phyloP scores from a whole-genome alignment of 2,113 vertebrate genomes.

The Neodontobutis hainanensis region DNA sequence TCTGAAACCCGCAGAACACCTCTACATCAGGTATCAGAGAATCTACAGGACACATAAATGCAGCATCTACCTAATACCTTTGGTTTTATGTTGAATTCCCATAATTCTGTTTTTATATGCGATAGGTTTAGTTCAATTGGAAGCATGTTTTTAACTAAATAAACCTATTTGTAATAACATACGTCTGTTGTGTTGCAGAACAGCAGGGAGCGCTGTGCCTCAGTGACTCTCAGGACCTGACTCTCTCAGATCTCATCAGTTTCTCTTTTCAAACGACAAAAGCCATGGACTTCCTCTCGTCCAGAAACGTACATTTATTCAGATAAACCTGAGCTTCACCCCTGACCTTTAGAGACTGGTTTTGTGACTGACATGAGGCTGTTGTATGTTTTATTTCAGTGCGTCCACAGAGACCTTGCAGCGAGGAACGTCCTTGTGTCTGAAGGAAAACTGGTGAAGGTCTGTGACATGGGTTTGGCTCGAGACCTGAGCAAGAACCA shows the following conservation, averaged over 20 bases:
- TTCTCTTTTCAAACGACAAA: conserved; percentile 93
- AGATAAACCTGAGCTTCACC: too few species aligned
- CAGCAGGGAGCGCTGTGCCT: conserved; percentile 79
- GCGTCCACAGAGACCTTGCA: conserved; percentile 87
- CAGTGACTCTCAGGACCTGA: conserved; percentile 83
- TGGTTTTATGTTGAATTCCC: too few species aligned
- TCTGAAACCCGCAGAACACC: too few species aligned
- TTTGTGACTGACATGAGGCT: too few species aligned
- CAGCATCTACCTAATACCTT: too few species aligned
- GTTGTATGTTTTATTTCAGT: conserved; percentile 53
- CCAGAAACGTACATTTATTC: conserved; percentile 82
- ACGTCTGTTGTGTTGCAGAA: conserved; percentile 63
- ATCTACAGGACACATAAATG: neutral
- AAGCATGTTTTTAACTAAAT: too few species aligned
- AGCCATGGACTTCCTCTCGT: conserved; percentile 93
- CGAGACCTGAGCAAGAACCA: conserved; percentile 86
- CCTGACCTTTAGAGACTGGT: too few species aligned
- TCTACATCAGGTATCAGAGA: neutral
- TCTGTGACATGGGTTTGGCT: conserved; percentile 87
- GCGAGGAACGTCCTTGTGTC: conserved; percentile 67
- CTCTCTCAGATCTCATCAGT: conserved; percentile 84
- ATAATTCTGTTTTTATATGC: too few species aligned
- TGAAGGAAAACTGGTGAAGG: conserved; percentile 66
- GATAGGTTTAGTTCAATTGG: too few species aligned
- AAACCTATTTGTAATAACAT: neutral